A percentile compares a stretch with the other conserved stretches of the same genome.
Conservation (phyloP, 1,140 invertebrate genomes). For the Neodiprion pinetum region DNA sequence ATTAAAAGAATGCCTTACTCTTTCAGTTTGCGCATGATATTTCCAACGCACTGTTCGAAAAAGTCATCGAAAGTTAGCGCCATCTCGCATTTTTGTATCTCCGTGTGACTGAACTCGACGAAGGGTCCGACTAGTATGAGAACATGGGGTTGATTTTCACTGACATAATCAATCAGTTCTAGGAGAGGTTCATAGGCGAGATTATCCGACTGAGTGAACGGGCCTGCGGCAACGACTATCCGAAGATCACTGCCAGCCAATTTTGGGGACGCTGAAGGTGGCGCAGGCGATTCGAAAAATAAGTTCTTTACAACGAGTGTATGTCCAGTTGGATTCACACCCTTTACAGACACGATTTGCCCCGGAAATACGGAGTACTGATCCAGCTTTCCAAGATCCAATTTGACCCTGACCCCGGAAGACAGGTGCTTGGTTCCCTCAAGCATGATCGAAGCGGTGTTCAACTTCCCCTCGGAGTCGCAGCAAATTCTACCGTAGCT, state of each 20-base stretch:
- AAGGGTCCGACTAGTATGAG: slow-evolving; percentile 86
- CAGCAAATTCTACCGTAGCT: slow-evolving; percentile 77
- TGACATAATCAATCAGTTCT: slow-evolving; percentile 76
- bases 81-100: slow-evolving; percentile 65
- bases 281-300: slow-evolving; percentile 60
- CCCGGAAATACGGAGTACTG: slow-evolving; percentile 85
- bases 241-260: slow-evolving; percentile 60
- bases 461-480: slow-evolving; percentile 74
- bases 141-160: slow-evolving; percentile 77
- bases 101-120: slow-evolving; percentile 73
- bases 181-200: slow-evolving; percentile 81
- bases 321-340: slow-evolving; percentile 73
- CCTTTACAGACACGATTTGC: slow-evolving; percentile 80
- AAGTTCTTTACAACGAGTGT: slow-evolving; percentile 73
- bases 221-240: slow-evolving; percentile 81
- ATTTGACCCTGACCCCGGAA: slow-evolving; percentile 51
- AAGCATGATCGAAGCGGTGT: slow-evolving; percentile 71
- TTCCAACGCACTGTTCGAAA: slow-evolving; percentile 74
- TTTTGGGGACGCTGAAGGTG: slow-evolving; percentile 35
- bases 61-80: slow-evolving; percentile 70
- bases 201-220: slow-evolving; percentile 80
- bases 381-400: slow-evolving; percentile 70
- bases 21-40: slow-evolving; percentile 65
- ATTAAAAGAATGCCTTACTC: slow-evolving; percentile 50
- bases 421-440: slow-evolving; percentile 69